phyloP scores from a whole-genome alignment of 2,888 invertebrate genomes.

The Bembecia ichneumoniformis region DNA sequence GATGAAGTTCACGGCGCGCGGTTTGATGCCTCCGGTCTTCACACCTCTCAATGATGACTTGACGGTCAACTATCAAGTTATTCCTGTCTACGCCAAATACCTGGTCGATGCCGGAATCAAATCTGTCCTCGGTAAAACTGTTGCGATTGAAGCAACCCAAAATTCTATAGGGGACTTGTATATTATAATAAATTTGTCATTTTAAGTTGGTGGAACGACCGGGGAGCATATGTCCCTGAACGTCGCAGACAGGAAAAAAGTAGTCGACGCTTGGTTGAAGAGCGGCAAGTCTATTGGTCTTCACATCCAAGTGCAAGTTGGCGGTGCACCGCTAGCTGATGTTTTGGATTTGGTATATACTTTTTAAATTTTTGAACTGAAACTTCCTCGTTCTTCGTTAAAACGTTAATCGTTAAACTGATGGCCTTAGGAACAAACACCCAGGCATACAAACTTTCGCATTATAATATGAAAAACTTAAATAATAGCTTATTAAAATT shows the following conservation, averaged over 20 bases:
- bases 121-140: conserved; percentile 80
- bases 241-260: conserved; percentile 77
- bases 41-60: conserved; percentile 76
- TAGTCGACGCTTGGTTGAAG: conserved; percentile 79
- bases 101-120: conserved; percentile 74
- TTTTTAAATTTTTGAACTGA: not conserved
- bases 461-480: no score
- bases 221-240: conserved; percentile 84
- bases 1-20: conserved; percentile 71
- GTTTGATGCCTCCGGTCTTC: conserved; percentile 80
- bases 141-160: no score
- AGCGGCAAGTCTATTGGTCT: conserved; percentile 71
- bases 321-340: conserved; percentile 80
- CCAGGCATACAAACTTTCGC: no score
- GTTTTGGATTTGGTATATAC: conserved; percentile 76
- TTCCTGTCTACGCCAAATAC: conserved; percentile 77
- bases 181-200: not conserved
- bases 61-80: conserved; percentile 62
- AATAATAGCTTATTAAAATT: no score
- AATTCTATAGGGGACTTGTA: no score
- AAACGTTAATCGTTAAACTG: no score
- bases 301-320: conserved; percentile 82
- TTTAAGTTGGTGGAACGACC: conserved; percentile 83
- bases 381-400: no score
- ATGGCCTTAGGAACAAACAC: no score